These are phyloP conservation scores for Microcaecilia unicolor DNA, from an alignment of 2,797 vertebrate species.

Conservation along the genomic window DNA sequence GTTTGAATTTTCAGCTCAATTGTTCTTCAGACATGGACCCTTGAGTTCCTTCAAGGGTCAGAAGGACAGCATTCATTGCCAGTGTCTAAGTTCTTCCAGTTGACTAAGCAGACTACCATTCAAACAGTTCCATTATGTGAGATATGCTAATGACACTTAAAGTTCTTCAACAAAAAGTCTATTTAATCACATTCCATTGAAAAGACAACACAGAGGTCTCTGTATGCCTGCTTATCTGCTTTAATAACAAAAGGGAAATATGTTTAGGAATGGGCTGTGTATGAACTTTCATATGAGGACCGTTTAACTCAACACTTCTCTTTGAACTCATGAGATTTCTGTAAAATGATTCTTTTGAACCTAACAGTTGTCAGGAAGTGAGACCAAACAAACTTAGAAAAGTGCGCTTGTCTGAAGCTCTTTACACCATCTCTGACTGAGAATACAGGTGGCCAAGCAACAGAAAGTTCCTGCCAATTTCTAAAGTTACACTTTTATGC, in stretches of 20 bases:
- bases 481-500: conserved; percentile 87
- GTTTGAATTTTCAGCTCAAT: conserved; percentile 40
- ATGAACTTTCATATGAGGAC: conserved; percentile 30
- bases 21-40: conserved; percentile 22
- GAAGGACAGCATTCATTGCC: too few species aligned
- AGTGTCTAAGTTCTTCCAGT: conserved; percentile 40
- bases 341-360: conserved; percentile 55
- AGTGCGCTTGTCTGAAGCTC: conserved; percentile 44
- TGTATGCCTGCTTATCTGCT: conserved; percentile 6
- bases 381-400: conserved; percentile 42
- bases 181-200: conserved; percentile 1
- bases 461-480: conserved; percentile 78
- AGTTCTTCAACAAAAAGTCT: conserved; percentile 11
- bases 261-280: conserved; percentile 7
- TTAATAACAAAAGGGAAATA: conserved; percentile 22
- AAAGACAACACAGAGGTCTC: conserved; percentile 15
- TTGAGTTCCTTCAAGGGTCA: conserved; percentile 42
- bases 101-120: conserved; percentile 20
- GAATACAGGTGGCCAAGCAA: conserved; percentile 68
- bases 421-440: conserved; percentile 52
- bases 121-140: conserved; percentile 32
- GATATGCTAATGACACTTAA: conserved; percentile 36
- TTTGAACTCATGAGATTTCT: conserved; percentile 33
- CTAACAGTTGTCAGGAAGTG: conserved; percentile 40
- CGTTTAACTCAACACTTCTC: conserved; percentile 29